A percentile compares a stretch with the other conserved stretches of the same genome.
Conservation (phyloP, 2,888 invertebrate genomes). For the Selenia dentaria region DNA sequence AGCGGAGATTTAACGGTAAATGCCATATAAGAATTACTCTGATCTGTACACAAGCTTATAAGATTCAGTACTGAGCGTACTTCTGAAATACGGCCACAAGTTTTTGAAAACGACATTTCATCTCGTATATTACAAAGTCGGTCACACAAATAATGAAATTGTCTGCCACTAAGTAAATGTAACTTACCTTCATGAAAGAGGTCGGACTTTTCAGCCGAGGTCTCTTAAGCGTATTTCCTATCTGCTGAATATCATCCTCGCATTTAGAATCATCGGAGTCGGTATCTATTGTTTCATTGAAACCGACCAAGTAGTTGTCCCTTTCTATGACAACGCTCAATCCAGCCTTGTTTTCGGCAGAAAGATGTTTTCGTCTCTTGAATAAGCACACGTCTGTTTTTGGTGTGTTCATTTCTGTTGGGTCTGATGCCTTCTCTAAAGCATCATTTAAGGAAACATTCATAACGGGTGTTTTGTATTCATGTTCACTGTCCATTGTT, state of each 20-base stretch:
- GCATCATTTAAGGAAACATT: conserved; percentile 1
- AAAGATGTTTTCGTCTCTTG: conserved; percentile 54
- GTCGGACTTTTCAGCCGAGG: conserved; percentile 59
- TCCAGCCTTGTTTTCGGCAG: conserved; percentile 57
- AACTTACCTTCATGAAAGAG: conserved; percentile 55
- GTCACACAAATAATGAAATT: no score
- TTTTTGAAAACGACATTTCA: no score
- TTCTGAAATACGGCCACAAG: no score
- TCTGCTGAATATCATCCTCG: conserved; percentile 52
- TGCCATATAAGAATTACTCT: no score
- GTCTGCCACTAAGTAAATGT: no score
- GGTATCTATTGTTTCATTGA: conserved; percentile 69
- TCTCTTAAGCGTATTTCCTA: conserved; percentile 59
- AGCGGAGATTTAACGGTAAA: no score
- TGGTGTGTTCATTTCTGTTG: conserved; percentile 7
- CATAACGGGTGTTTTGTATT: conserved; percentile 39
- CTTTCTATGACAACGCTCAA: conserved; percentile 75
- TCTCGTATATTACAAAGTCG: no score
- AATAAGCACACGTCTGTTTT: conserved; percentile 38
- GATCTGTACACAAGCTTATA: no score
- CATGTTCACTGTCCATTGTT: conserved; percentile 74
- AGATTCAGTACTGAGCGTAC: no score
- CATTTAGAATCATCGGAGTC: conserved; percentile 71
- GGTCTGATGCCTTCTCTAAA: background rate
- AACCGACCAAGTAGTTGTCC: conserved; percentile 78